These are phyloP conservation scores for Aurelia coerulea DNA, from an alignment of 30 jellyfish, hydroid and myxozoan genomes.

Conservation along the genomic window DNA sequence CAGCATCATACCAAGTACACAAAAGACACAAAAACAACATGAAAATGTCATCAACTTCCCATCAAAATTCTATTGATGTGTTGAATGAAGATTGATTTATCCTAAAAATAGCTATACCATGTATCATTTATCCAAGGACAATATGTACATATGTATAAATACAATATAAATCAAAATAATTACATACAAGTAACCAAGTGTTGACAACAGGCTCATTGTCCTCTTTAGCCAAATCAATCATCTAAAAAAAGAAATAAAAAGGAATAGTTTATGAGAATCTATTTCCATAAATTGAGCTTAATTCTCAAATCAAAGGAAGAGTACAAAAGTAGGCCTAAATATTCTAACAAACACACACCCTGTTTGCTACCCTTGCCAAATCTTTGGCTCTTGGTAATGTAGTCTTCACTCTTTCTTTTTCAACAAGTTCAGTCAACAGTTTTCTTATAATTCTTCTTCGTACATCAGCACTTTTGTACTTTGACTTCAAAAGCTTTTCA, in stretches of 20 bases:
- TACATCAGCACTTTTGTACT: conserved; percentile 38
- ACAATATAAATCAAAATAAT: not conserved
- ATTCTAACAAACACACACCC: conserved; percentile 62
- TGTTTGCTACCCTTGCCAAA: conserved; percentile 86
- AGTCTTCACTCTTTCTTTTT: conserved; percentile 81
- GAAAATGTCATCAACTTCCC: no score
- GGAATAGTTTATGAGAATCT: not conserved
- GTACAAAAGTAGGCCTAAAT: not conserved
- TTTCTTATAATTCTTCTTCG: conserved; percentile 64
- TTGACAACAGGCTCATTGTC: conserved; percentile 75
- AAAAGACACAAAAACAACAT: no score
- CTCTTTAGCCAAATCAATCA: conserved; percentile 88
- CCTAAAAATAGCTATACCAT: not conserved
- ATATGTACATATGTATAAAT: no score
- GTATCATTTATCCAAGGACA: no score
- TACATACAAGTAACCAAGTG: conserved; percentile 72
- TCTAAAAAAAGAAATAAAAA: conserved; percentile 28
- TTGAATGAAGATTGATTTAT: not conserved
- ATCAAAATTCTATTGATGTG: not conserved
- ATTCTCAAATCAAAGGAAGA: not conserved
- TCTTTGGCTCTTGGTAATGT: conserved; percentile 79
- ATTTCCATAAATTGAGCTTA: not conserved
- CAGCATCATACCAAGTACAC: no score
- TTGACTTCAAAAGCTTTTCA: conserved; percentile 71
- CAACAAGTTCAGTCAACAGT: conserved; percentile 73